Evolutionary conservation across 2,888 invertebrate genomes (phyloP).

Genomic region (Deilephila porcellus): DNA sequence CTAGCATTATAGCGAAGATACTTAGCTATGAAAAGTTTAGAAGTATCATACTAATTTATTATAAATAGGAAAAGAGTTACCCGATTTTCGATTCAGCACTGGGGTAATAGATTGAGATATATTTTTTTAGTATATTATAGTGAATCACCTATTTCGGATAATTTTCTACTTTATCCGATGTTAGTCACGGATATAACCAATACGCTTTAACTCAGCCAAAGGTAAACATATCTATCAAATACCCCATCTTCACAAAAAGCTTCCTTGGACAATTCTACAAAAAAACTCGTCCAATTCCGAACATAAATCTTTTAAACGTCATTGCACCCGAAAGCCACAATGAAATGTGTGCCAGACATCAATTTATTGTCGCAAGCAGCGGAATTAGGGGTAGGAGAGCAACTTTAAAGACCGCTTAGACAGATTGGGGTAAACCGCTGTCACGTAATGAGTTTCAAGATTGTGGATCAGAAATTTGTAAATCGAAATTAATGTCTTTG

Average conservation of each 20-base stretch:
- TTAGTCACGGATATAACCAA: background rate
- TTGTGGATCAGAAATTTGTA: too few species aligned
- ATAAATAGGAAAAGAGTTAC: too few species aligned
- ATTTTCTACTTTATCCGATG: too few species aligned
- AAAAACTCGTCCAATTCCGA: background rate
- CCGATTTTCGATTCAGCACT: too few species aligned
- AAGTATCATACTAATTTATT: too few species aligned
- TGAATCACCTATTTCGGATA: too few species aligned
- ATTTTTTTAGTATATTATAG: too few species aligned
- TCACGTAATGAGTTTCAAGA: too few species aligned
- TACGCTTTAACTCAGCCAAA: background rate
- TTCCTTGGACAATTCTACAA: background rate
- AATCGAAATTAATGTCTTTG: too few species aligned
- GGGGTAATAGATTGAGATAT: too few species aligned
- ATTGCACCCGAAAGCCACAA: conserved; percentile 15
- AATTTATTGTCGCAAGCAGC: background rate
- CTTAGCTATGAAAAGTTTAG: too few species aligned
- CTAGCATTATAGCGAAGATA: too few species aligned
- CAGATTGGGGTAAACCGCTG: background rate
- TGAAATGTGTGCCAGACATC: conserved; percentile 28
- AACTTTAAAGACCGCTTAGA: background rate
- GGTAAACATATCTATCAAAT: background rate
- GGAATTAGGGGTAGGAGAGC: background rate
- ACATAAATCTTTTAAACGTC: conserved; percentile 21
- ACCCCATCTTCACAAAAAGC: background rate